Evolutionary conservation across 2,888 invertebrate genomes (phyloP).

Genomic region (Melinopterus prodromus): DNA sequence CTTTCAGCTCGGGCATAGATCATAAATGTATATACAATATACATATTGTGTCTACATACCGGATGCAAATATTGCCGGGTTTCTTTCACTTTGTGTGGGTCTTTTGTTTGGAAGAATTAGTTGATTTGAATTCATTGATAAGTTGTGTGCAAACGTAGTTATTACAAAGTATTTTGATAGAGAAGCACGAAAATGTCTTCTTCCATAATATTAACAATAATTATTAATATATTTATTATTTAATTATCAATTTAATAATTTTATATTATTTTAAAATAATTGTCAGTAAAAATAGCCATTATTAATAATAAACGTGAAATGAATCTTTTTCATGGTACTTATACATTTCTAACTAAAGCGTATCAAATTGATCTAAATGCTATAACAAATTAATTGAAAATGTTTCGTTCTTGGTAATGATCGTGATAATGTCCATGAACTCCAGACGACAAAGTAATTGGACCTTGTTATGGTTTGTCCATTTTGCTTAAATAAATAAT

Average conservation of each 20-base stretch:
- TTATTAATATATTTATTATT: too few relatives aligned
- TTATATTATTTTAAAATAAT: too few relatives aligned
- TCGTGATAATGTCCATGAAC: neutral
- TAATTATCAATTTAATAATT: too few relatives aligned
- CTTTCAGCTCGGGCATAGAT: neutral
- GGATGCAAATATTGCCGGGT: neutral
- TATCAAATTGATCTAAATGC: neutral
- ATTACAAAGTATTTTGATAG: too few relatives aligned
- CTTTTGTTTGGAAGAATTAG: neutral
- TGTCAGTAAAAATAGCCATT: too few relatives aligned
- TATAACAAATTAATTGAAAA: neutral
- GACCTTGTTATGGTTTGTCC: neutral
- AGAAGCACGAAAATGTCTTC: too few relatives aligned
- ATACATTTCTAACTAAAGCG: neutral
- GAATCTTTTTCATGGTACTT: too few relatives aligned
- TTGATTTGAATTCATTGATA: neutral
- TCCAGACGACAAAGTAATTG: neutral
- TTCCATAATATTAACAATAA: too few relatives aligned
- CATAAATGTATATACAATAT: neutral
- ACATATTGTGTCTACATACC: neutral
- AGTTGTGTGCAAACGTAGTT: too few relatives aligned
- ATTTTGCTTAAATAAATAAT: neutral
- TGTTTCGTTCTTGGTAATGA: neutral
- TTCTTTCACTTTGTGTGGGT: constrained; percentile 4
- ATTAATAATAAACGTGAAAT: too few relatives aligned